A percentile compares a stretch with the other conserved stretches of the same genome.
These are phyloP conservation scores for Luffia ferchaultella DNA, from an alignment of 2,888 invertebrate species.

Conservation along the genomic window DNA sequence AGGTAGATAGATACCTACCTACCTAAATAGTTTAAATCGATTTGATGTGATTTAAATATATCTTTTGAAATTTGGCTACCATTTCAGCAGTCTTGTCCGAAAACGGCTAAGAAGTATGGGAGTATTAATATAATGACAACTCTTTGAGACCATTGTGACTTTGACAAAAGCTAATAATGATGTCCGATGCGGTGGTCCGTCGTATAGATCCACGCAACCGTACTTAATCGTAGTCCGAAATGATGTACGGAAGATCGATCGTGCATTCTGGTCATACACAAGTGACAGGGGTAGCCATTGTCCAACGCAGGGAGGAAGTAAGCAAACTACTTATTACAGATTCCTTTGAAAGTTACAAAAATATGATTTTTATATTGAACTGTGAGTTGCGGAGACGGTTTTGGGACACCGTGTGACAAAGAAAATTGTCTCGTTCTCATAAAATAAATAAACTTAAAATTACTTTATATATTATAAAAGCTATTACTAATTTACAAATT, in stretches of 20 bases:
- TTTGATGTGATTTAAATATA: no score
- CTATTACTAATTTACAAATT: no score
- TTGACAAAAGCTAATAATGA: background rate
- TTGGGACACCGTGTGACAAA: no score
- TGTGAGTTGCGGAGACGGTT: no score
- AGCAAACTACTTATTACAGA: background rate
- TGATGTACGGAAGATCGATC: background rate
- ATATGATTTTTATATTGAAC: no score
- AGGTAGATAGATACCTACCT: no score
- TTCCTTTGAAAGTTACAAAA: background rate
- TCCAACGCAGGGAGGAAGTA: background rate
- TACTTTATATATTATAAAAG: no score
- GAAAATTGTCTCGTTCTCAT: no score
- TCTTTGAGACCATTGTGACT: background rate
- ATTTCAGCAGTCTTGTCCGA: background rate
- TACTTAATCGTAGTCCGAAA: background rate
- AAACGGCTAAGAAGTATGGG: background rate
- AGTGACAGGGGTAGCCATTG: background rate
- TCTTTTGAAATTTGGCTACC: no score
- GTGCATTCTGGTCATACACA: background rate
- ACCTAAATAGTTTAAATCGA: no score
- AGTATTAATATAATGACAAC: background rate
- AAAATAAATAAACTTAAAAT: no score
- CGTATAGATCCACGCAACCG: background rate
- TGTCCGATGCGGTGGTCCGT: background rate